Evolutionary conservation across 2,113 vertebrate species (phyloP), one percentile per base, ranked within the genome.

Genomic region (Pycnonotus jocosus): DNA sequence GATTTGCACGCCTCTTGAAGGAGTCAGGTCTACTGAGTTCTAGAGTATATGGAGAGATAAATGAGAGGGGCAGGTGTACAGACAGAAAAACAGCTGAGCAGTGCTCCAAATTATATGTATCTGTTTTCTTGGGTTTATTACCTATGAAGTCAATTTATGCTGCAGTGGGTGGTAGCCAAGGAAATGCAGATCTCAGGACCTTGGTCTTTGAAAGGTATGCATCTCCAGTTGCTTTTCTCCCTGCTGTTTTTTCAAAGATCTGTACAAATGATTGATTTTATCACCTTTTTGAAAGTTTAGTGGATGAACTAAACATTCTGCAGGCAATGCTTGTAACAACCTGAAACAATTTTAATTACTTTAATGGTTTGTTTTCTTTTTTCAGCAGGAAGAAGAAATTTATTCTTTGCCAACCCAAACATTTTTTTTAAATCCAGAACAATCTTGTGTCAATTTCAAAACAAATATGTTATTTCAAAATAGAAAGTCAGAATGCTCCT

Each of bases 381-480:
- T 35, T 86, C 47, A 88, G 31, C 9, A 65, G 57, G 25, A 87
- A 74, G 28, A 68, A 66, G 25, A 61, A 76, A 6, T 25, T 44
- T 48, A 56, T 83, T 86, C 44, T 90, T 88, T 90, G 82, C 45
- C 85, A 88, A 85, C 66, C 30, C 89, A 84, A 95, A 72, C 15
- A 53, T 57, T 80, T 88, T 70, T 83, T 45, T 72, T 83, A 94
- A 86, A 86, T 92, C 15, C 58, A 73, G 68, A 94, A 42, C 38
- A 58, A 83, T 66, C 30, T 45, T 78, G 5, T 82, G 12, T 85
- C 31, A 45, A 69, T 93, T 96, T 80, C 45, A 83, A 90, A 94
- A 80, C 50, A 94, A 88, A 83, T 66, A 90, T 18, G 54, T 3
- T 77, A 30, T 96, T 96, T 83, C 16, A 66, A 88, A 92, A 77